These are phyloP conservation scores for Marasmarcha lunaedactyla DNA, from an alignment of 2,888 invertebrate species.

Conservation along the genomic window DNA sequence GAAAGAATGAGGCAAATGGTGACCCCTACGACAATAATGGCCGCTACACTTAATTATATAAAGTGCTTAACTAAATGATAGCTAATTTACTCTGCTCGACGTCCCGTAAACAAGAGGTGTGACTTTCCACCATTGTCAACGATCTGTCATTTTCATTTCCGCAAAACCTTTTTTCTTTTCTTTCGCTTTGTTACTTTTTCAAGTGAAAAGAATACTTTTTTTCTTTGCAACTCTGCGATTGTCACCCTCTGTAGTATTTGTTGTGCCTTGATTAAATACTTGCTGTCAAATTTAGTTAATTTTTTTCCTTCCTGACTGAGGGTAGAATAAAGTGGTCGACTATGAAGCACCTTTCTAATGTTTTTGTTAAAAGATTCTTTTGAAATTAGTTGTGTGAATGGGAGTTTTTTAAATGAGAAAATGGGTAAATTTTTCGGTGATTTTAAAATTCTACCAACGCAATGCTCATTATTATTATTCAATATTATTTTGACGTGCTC, in stretches of 20 bases:
- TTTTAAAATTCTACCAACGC: background rate
- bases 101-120: slow-evolving; percentile 66
- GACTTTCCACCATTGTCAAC: slow-evolving; percentile 64
- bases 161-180: slow-evolving; percentile 45
- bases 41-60: slow-evolving; percentile 62
- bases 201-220: slow-evolving; percentile 56
- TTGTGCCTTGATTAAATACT: slow-evolving; percentile 61
- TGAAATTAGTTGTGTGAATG: too few species aligned
- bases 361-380: background rate
- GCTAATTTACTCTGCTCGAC: slow-evolving; percentile 53
- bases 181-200: slow-evolving; percentile 61
- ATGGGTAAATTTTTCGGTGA: background rate
- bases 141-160: slow-evolving; percentile 69
- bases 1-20: slow-evolving; percentile 52
- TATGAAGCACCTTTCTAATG: too few species aligned
- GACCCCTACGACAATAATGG: slow-evolving; percentile 51
- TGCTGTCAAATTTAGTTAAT: slow-evolving; percentile 51
- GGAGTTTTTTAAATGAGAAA: too few species aligned
- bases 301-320: slow-evolving; percentile 29
- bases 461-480: background rate
- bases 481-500: slow-evolving; percentile 22
- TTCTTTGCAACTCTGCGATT: slow-evolving; percentile 44
- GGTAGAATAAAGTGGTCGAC: too few species aligned
- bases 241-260: slow-evolving; percentile 61
- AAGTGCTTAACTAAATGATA: slow-evolving; percentile 69